A percentile compares a stretch with the other conserved stretches of the same genome.
These are phyloP conservation scores for Mormyrops boulengeri DNA, from an alignment of 2,797 vertebrate genomes.

Conservation along the genomic window DNA sequence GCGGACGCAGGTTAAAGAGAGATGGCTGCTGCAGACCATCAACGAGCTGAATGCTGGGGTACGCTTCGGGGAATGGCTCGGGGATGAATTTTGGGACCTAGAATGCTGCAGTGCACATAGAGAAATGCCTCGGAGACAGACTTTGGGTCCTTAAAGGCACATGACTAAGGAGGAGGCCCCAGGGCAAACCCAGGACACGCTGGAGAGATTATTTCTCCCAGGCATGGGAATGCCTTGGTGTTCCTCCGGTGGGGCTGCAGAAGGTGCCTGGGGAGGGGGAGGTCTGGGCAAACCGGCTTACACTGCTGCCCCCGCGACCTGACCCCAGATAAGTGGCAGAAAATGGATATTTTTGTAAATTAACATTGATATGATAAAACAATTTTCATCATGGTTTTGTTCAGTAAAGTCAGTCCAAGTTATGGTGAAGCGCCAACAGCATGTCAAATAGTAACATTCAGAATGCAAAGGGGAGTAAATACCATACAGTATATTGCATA, in stretches of 20 bases:
- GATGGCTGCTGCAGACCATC: conserved; percentile 75
- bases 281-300: background rate
- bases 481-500: background rate
- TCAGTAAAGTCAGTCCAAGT: background rate
- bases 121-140: background rate
- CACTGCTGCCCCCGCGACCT: background rate
- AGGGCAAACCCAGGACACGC: background rate
- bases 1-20: conserved; percentile 76
- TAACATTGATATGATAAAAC: background rate
- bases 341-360: background rate
- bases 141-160: background rate
- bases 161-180: background rate
- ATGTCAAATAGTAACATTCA: background rate
- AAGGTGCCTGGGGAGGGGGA: background rate
- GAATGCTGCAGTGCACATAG: conserved; percentile 38
- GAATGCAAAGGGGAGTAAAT: background rate
- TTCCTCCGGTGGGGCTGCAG: background rate
- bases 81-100: background rate
- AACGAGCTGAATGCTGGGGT: conserved; percentile 72
- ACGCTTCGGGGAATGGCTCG: conserved; percentile 19
- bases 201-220: background rate
- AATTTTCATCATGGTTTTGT: background rate
- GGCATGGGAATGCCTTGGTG: background rate
- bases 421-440: background rate
- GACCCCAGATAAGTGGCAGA: background rate